Evolutionary conservation across 2,797 vertebrate species (phyloP).

Genomic region (Neopelma chrysocephalum): DNA sequence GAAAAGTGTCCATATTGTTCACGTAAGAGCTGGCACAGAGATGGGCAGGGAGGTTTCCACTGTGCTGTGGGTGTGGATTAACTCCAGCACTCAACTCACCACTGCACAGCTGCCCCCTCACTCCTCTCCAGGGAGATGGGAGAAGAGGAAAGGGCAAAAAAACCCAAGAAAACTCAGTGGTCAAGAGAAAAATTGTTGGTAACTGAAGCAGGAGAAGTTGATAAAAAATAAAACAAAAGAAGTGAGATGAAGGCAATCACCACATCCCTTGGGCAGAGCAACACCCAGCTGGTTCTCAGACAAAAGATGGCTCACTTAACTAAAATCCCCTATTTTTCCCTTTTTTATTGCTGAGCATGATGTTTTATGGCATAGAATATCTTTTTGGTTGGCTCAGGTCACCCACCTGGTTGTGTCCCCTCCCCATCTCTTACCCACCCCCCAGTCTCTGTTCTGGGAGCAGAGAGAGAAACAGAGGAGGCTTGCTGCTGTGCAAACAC

Average conservation of each 20-base stretch:
- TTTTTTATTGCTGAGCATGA: background rate
- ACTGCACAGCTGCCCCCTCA: background rate
- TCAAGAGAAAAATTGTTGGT: background rate
- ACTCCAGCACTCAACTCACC: background rate
- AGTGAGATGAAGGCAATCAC: background rate
- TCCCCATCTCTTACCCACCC: accelerated
- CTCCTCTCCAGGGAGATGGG: background rate
- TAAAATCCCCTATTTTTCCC: background rate
- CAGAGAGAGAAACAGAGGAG: background rate
- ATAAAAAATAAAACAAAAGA: background rate
- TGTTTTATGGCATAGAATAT: background rate
- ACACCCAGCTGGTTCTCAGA: background rate
- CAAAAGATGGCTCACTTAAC: background rate
- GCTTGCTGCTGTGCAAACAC: background rate
- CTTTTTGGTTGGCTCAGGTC: background rate
- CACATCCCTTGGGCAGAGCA: background rate
- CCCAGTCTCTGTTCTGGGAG: background rate
- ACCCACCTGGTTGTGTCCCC: background rate
- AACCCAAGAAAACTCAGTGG: background rate
- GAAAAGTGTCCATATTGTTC: background rate
- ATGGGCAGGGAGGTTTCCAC: background rate
- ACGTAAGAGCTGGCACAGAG: background rate
- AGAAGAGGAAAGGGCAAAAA: background rate
- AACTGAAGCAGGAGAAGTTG: background rate
- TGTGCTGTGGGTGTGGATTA: background rate